Evolutionary conservation across 2,113 vertebrate species (phyloP), one percentile per base, ranked within the genome.

Genomic region (Brienomyrus brachyistius): DNA sequence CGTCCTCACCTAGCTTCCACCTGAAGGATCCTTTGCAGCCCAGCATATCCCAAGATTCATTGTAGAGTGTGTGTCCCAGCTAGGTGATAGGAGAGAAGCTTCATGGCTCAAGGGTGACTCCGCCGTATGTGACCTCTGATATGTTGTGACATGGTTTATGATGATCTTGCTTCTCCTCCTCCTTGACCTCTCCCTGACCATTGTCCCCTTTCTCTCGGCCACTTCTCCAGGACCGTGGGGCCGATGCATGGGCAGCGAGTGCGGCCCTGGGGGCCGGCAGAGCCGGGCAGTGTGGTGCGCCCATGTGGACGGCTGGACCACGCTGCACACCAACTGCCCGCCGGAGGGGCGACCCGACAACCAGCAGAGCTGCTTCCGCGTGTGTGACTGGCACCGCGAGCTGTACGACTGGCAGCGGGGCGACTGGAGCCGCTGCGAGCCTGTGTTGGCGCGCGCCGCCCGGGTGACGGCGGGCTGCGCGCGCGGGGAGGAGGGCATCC

Each of bases 311-410:
- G 98, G 98, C 90, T 99, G 98, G 98, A 99, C 98, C 1, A 99
- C 98, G 0, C 92, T 99, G 66, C 97, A 97, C 45, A 98, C 96
- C 0, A 99, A 99, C 95, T 99, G 98, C 89, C 95, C 95, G 93
- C 97, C 96, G 92, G 92, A 91, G 0, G 96, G 96, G 89, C 94
- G 96, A 7, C 98, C 98, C 0, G 95, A 96, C 87, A 99, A 97
- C 95, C 98, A 99, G 93, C 98, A 98, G 91, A 95, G 95, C 88
- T 99, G 98, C 83, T 99, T 99, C 94, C 95, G 95, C 0, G 97
- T 99, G 19, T 99, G 98, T 0, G 98, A 99, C 93, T 98, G 97
- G 98, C 98, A 99, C 95, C 98, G 98, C 91, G 97, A 99, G 47
- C 92, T 98, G 15, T 99, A 99, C 0, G 98, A 98, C 93, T 99